Percentiles rank a stretch among this genome's conserved stretches.
These are phyloP conservation scores for Timema cristinae DNA, from an alignment of 2,888 invertebrate species.

Conservation along the genomic window DNA sequence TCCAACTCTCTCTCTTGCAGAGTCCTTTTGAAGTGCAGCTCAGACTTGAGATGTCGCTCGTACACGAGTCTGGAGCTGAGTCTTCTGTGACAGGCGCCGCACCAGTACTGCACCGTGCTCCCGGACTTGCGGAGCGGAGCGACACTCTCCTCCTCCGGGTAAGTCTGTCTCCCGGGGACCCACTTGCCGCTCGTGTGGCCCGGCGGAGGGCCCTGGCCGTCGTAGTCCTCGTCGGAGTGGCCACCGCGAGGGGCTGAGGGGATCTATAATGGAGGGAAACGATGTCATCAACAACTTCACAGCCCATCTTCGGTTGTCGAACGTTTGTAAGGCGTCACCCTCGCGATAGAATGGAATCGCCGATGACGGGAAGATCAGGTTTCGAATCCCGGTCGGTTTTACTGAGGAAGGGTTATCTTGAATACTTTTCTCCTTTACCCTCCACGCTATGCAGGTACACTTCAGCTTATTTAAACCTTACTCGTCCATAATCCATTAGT, in stretches of 20 bases:
- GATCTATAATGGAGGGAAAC: background rate
- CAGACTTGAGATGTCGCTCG: slow-evolving; percentile 71
- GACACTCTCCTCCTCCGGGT: background rate
- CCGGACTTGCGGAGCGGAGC: slow-evolving; percentile 29
- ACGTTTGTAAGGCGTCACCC: too few relatives aligned
- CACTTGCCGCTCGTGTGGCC: slow-evolving; percentile 75
- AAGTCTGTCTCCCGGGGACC: slow-evolving; percentile 57
- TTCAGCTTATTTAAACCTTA: too few relatives aligned
- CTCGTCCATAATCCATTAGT: too few relatives aligned
- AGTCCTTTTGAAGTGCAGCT: slow-evolving; percentile 64
- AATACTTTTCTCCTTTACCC: too few relatives aligned
- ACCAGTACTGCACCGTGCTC: slow-evolving; percentile 62
- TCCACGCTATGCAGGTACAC: too few relatives aligned
- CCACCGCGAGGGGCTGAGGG: background rate
- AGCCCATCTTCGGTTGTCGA: too few relatives aligned
- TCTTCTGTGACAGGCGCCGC: slow-evolving; percentile 72
- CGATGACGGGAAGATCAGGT: too few relatives aligned
- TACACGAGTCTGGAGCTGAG: slow-evolving; percentile 70
- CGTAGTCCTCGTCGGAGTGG: slow-evolving; percentile 43
- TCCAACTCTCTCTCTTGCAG: slow-evolving; percentile 58
- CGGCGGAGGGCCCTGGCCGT: slow-evolving; percentile 34
- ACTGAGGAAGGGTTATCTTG: too few relatives aligned
- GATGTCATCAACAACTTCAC: slow-evolving; percentile 16
- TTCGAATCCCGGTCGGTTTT: too few relatives aligned
- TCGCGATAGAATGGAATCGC: too few relatives aligned